Percentiles rank a stretch among this genome's conserved stretches.
phyloP scores from a whole-genome alignment of 2,888 invertebrate species.

The Harpalus rubripes region DNA sequence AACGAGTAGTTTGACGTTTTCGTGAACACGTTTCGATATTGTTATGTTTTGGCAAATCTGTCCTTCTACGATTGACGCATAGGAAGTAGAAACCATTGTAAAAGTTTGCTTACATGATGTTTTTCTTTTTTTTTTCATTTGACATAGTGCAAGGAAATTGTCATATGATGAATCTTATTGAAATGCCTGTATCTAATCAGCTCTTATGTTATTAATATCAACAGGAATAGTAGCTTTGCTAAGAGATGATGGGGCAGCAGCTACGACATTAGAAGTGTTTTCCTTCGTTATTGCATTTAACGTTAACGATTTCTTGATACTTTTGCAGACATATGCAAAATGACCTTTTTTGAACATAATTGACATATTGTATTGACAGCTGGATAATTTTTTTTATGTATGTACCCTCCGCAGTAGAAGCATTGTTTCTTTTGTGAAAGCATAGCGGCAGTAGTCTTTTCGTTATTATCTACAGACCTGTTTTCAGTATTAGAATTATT shows the following conservation, averaged over 20 bases:
- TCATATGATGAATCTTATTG: neutral
- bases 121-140: neutral
- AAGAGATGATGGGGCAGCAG: constrained; percentile 4
- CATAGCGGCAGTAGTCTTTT: neutral
- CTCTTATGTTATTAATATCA: constrained; percentile 4
- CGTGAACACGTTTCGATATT: too few species aligned
- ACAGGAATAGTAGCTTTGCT: constrained; percentile 3
- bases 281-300: constrained; percentile 3
- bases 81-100: neutral
- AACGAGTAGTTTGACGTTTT: too few species aligned
- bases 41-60: too few species aligned
- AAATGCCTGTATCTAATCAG: constrained; percentile 13
- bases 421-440: neutral
- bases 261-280: neutral
- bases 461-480: neutral
- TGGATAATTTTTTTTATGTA: constrained; percentile 18
- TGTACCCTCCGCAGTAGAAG: neutral
- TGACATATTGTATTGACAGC: neutral
- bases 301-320: neutral
- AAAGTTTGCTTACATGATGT: constrained; percentile 1
- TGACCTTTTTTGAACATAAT: neutral
- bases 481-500: neutral
- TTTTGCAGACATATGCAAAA: neutral
- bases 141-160: neutral
- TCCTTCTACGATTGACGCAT: neutral